Conservation (phyloP, 2,888 invertebrate genomes). For the Drosophila picticornis region DNA sequence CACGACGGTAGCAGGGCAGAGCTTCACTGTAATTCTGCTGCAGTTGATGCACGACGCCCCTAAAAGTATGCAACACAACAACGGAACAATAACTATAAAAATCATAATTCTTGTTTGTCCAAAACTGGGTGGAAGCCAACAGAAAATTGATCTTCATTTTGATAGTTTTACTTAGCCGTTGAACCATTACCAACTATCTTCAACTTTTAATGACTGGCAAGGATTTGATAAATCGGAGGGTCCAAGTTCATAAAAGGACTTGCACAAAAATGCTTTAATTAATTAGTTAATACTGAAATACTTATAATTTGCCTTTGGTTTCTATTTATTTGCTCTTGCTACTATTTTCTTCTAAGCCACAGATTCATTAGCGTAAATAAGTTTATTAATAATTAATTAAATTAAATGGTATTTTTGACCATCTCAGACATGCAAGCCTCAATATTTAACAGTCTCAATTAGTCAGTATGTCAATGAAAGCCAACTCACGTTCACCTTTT, state of each 20-base stretch:
- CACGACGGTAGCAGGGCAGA: conserved; percentile 94
- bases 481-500: too few species aligned
- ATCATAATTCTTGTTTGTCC: neutral
- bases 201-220: neutral
- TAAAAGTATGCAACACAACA: conserved; percentile 86
- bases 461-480: neutral
- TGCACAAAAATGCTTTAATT: neutral
- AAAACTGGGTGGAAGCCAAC: neutral
- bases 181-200: neutral
- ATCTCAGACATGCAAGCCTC: neutral
- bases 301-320: neutral
- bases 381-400: neutral
- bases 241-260: accelerated
- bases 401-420: neutral
- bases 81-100: neutral
- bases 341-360: neutral
- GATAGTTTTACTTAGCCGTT: neutral
- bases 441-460: neutral
- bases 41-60: conserved; percentile 95
- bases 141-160: neutral
- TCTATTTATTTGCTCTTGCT: neutral
- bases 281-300: neutral
- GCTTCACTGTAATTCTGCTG: conserved; percentile 94
- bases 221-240: neutral
- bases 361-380: neutral